Conservation (phyloP, 2,113 vertebrate genomes). For the Heterotilapia buettikoferi region DNA sequence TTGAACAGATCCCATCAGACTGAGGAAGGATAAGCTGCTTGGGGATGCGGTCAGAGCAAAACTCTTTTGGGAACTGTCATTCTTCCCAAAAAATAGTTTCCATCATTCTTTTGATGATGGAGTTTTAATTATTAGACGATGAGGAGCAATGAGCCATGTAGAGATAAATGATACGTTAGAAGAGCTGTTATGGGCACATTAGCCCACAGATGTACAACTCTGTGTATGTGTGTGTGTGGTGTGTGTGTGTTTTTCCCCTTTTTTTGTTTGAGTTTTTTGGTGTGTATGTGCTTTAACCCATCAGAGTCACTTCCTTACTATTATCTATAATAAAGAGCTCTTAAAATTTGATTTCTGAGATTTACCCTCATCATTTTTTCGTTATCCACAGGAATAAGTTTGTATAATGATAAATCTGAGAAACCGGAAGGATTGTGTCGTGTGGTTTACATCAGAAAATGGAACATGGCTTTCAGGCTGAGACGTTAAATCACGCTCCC, state of each 20-base stretch:
- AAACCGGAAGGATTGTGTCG: neutral
- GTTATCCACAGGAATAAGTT: neutral
- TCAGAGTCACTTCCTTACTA: neutral
- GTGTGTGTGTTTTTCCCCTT: neutral
- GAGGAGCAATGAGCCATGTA: slow-evolving; percentile 35
- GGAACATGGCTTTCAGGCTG: neutral
- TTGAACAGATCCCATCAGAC: slow-evolving; percentile 49
- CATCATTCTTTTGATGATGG: slow-evolving; percentile 35
- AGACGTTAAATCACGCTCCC: neutral
- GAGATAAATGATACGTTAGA: slow-evolving; percentile 18
- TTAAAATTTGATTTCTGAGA: neutral
- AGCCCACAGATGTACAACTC: neutral
- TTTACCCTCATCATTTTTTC: neutral
- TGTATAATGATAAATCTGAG: neutral
- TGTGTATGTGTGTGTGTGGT: neutral
- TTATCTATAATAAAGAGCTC: neutral
- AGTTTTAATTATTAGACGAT: slow-evolving; percentile 44
- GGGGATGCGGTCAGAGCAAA: slow-evolving; percentile 18
- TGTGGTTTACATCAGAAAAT: neutral
- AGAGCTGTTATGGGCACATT: neutral
- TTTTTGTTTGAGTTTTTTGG: neutral
- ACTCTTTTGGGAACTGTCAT: slow-evolving; percentile 35
- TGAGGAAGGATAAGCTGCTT: slow-evolving; percentile 45
- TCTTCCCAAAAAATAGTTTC: slow-evolving; percentile 26
- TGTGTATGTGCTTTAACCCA: neutral